phyloP scores from a whole-genome alignment of 2,797 vertebrate genomes.

The Numenius phaeopus region DNA sequence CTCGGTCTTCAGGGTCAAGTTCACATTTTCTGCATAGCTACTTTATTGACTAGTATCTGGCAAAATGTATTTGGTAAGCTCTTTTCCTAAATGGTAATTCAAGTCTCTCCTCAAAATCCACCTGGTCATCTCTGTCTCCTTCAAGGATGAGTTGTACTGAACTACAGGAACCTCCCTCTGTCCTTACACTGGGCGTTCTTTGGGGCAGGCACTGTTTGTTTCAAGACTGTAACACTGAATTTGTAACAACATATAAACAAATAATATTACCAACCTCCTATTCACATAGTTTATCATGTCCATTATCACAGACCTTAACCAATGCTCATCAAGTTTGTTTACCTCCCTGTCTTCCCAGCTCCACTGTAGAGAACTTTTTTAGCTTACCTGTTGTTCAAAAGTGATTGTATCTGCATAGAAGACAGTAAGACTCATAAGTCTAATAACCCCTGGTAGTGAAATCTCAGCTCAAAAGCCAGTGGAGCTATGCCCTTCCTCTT shows the following conservation, averaged over 20 bases:
- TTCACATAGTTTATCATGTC: neutral
- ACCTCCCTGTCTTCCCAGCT: neutral
- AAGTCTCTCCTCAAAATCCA: neutral
- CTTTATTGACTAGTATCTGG: neutral
- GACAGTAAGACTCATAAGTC: neutral
- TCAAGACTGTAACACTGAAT: neutral
- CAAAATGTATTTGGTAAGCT: neutral
- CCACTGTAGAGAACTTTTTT: neutral
- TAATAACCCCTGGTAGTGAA: neutral
- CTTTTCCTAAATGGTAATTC: neutral
- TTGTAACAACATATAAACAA: neutral
- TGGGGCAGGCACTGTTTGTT: neutral
- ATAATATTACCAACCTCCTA: neutral
- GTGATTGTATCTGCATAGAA: neutral
- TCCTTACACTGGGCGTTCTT: fast-evolving
- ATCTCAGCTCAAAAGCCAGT: neutral
- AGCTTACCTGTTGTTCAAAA: neutral
- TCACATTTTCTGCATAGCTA: neutral
- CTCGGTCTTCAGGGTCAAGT: neutral
- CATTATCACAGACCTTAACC: neutral
- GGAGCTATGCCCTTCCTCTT: neutral
- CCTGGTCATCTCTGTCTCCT: neutral
- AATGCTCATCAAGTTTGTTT: neutral
- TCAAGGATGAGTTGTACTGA: neutral
- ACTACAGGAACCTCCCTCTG: neutral